These are phyloP conservation scores for Erythrolamprus reginae DNA, from an alignment of 2,113 vertebrate species.

Conservation along the genomic window DNA sequence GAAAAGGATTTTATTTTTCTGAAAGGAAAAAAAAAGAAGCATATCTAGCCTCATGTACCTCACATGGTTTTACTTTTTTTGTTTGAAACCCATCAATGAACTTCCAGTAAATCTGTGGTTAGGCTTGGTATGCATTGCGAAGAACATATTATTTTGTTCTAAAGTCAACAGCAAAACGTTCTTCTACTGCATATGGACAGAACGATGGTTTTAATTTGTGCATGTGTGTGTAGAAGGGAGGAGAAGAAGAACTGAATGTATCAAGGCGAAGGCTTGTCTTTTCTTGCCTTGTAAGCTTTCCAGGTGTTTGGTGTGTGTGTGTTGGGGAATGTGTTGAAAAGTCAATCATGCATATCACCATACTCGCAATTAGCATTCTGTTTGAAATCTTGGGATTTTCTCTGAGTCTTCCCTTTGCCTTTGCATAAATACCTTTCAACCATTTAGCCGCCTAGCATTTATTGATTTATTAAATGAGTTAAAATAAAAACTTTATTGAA, in stretches of 20 bases:
- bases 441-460: background rate
- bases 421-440: background rate
- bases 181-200: background rate
- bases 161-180: constrained; percentile 4
- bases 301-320: background rate
- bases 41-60: background rate
- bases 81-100: constrained; percentile 5
- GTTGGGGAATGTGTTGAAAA: background rate
- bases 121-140: constrained; percentile 12
- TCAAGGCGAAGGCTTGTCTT: background rate
- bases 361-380: background rate
- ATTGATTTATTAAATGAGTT: background rate
- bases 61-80: constrained; percentile 11
- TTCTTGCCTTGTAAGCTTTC: background rate
- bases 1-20: background rate
- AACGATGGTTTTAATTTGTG: constrained; percentile 16
- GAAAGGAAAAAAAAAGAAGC: background rate
- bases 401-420: background rate
- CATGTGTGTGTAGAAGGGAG: constrained; percentile 4
- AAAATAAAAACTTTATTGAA: background rate
- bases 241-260: background rate
- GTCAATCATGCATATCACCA: background rate
- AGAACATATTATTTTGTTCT: background rate
- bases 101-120: constrained; percentile 33
- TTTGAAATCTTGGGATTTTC: background rate